phyloP scores from a whole-genome alignment of 2,888 invertebrate species.

The Patella ulyssiponensis region DNA sequence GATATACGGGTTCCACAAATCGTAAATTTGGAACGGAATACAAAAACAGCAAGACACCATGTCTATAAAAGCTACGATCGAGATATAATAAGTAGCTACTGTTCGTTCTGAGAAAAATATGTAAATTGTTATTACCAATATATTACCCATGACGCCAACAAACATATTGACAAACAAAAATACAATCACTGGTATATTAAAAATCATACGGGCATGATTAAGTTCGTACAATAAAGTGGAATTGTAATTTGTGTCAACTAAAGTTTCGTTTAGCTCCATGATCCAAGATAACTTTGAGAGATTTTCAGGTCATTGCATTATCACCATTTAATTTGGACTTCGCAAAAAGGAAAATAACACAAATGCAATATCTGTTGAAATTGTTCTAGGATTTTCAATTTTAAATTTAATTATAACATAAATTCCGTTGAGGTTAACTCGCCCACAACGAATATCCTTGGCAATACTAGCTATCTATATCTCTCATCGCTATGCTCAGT shows the following conservation, averaged over 20 bases:
- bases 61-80: constrained; percentile 53
- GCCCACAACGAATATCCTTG: too few species aligned
- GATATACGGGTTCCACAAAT: constrained; percentile 50
- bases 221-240: constrained; percentile 24
- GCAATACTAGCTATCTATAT: too few species aligned
- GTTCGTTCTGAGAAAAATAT: constrained; percentile 47
- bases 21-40: constrained; percentile 52
- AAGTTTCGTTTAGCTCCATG: too few species aligned
- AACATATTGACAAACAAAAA: constrained; percentile 46
- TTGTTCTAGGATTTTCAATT: too few species aligned
- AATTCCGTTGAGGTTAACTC: too few species aligned
- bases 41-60: constrained; percentile 51
- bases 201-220: constrained; percentile 44
- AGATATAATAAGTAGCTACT: constrained; percentile 54
- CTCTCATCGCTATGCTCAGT: too few species aligned
- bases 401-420: too few species aligned
- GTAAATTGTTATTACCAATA: constrained; percentile 55
- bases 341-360: too few species aligned
- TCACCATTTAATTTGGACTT: too few species aligned
- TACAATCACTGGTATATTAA: constrained; percentile 52
- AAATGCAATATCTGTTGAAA: too few species aligned
- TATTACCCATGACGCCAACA: constrained; percentile 52
- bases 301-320: too few species aligned
- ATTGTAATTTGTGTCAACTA: constrained; percentile 18
- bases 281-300: too few species aligned